Evolutionary conservation across 2,113 vertebrate genomes (phyloP).

Genomic region (Synodontis membranacea): DNA sequence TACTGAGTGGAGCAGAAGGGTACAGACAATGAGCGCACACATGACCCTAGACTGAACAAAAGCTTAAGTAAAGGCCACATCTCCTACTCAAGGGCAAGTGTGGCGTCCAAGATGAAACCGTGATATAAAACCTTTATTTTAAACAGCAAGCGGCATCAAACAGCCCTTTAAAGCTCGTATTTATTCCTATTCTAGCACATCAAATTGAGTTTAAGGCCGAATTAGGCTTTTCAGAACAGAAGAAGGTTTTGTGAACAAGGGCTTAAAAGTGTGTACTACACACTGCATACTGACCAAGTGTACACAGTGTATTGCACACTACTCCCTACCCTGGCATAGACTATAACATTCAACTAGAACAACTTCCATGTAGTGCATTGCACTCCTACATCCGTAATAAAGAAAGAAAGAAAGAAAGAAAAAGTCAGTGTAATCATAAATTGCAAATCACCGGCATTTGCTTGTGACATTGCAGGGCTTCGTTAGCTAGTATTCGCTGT

Average conservation of each 20-base stretch:
- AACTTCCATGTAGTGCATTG: too few species aligned
- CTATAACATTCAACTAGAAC: too few species aligned
- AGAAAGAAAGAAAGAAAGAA: too few species aligned
- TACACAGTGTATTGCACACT: too few species aligned
- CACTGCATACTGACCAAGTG: too few species aligned
- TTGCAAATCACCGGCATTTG: too few species aligned
- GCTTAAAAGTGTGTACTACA: too few species aligned
- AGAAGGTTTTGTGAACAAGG: background rate
- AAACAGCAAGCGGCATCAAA: background rate
- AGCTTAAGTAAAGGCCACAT: background rate
- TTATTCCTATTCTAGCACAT: background rate
- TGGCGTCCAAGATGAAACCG: background rate
- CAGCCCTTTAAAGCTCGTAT: background rate
- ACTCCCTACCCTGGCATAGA: too few species aligned
- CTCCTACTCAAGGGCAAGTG: background rate
- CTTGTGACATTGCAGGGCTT: too few species aligned
- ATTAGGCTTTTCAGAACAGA: background rate
- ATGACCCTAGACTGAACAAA: background rate
- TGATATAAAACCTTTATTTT: background rate
- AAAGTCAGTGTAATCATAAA: too few species aligned
- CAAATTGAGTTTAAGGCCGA: background rate
- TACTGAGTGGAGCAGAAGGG: background rate
- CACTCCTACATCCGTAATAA: too few species aligned
- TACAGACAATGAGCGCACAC: background rate
- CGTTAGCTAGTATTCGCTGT: too few species aligned